Percentiles rank a stretch among this genome's conserved stretches.
phyloP scores from a whole-genome alignment of 2,888 invertebrate species.

The Morpho deidamia region DNA sequence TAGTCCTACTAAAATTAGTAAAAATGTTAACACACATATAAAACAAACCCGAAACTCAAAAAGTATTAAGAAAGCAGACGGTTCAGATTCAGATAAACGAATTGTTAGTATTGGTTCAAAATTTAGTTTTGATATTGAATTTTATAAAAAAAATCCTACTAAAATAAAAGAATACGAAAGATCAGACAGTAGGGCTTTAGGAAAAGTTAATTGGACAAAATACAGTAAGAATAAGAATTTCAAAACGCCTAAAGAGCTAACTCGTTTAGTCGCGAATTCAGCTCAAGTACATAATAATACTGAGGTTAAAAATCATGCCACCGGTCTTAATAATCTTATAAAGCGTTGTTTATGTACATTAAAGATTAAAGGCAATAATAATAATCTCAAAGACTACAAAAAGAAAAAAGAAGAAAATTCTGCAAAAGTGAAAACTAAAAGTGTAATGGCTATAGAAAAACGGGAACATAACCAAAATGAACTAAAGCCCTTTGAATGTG shows the following conservation, averaged over 20 bases:
- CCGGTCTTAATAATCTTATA: slow-evolving; percentile 8
- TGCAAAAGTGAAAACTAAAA: slow-evolving; percentile 1
- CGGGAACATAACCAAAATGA: neutral
- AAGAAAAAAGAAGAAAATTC: neutral
- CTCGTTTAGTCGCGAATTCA: neutral
- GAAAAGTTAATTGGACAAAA: neutral
- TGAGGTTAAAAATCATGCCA: slow-evolving; percentile 1
- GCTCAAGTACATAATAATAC: neutral
- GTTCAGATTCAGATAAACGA: neutral
- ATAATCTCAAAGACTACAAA: neutral
- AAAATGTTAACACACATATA: slow-evolving; percentile 1
- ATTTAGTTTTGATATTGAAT: slow-evolving; percentile 22
- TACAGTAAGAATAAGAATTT: neutral
- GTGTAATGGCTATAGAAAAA: slow-evolving; percentile 19
- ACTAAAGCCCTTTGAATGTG: slow-evolving; percentile 38
- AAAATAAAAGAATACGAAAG: slow-evolving; percentile 1
- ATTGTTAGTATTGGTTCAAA: slow-evolving; percentile 14
- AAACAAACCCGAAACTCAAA: neutral
- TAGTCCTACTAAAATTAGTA: neutral
- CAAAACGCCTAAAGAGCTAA: slow-evolving; percentile 12
- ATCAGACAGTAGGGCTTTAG: too few species aligned
- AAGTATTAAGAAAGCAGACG: neutral
- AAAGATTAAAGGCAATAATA: slow-evolving; percentile 2
- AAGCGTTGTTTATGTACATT: slow-evolving; percentile 19
- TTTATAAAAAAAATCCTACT: slow-evolving; percentile 13